phyloP scores from a whole-genome alignment of 2,888 invertebrate species.

The Euphydryas editha region DNA sequence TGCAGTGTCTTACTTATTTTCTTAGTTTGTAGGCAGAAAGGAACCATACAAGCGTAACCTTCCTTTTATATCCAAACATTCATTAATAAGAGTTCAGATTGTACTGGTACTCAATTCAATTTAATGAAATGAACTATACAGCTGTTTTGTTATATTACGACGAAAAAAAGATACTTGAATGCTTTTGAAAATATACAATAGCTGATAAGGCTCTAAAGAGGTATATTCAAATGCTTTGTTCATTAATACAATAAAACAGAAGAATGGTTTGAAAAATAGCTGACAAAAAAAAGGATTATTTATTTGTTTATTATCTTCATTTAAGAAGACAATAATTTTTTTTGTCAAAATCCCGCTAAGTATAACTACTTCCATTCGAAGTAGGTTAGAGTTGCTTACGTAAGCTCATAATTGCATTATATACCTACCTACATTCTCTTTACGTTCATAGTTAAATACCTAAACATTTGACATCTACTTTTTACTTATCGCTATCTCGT shows the following conservation, averaged over 20 bases:
- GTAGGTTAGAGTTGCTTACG: constrained; percentile 76
- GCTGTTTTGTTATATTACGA: neutral
- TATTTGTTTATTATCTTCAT: constrained; percentile 13
- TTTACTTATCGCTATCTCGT: constrained; percentile 73
- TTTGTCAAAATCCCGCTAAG: constrained; percentile 46
- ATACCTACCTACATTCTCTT: constrained; percentile 76
- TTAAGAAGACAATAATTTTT: constrained; percentile 22
- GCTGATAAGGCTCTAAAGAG: too few relatives aligned
- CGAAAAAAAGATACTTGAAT: neutral
- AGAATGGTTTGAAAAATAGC: neutral
- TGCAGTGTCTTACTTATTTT: neutral
- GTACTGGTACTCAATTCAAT: neutral
- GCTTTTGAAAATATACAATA: neutral
- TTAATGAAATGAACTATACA: constrained; percentile 5
- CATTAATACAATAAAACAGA: constrained; percentile 23
- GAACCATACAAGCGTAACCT: neutral
- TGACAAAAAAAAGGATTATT: neutral
- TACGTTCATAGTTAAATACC: constrained; percentile 78
- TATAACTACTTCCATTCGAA: constrained; percentile 55
- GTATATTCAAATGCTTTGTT: constrained; percentile 12
- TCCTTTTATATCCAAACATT: neutral
- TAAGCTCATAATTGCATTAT: constrained; percentile 78
- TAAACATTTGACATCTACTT: constrained; percentile 82
- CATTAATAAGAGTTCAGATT: neutral
- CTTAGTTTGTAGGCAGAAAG: neutral